Evolutionary conservation across 2,888 invertebrate species (phyloP).

Genomic region (Tachina fera): DNA sequence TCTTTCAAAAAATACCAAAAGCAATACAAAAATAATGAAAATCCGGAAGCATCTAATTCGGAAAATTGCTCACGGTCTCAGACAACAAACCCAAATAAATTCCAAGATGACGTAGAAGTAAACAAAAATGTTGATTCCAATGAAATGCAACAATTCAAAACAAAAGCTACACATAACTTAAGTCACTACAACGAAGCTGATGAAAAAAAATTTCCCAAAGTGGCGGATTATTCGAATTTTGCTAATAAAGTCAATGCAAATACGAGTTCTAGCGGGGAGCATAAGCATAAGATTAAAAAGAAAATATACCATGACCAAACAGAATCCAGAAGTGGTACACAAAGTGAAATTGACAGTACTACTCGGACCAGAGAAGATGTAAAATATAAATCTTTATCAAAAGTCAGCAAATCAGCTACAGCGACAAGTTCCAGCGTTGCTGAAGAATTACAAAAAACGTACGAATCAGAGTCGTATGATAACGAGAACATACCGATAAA

Average conservation of each 20-base stretch:
- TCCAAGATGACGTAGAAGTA: background rate
- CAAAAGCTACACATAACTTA: background rate
- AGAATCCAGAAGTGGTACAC: constrained; percentile 7
- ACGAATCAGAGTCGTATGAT: constrained; percentile 63
- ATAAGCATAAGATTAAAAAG: background rate
- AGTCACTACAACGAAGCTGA: background rate
- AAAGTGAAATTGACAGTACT: constrained; percentile 33
- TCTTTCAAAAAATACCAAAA: constrained; percentile 35
- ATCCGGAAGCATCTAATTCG: background rate
- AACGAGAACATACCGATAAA: constrained; percentile 55
- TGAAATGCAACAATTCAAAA: background rate
- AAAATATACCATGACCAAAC: background rate
- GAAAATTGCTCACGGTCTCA: background rate
- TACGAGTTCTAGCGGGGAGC: background rate
- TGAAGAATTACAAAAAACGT: constrained; percentile 70
- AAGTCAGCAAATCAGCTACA: background rate
- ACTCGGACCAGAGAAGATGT: background rate
- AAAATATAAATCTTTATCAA: background rate
- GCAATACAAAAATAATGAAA: constrained; percentile 11
- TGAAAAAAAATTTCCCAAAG: background rate
- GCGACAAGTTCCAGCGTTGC: constrained; percentile 63
- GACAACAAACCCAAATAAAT: background rate
- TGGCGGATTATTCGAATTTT: background rate
- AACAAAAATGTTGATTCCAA: background rate
- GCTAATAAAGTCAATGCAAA: constrained; percentile 3